phyloP scores from a whole-genome alignment of 1,140 invertebrate genomes.

The Aporrectodea caliginosa region DNA sequence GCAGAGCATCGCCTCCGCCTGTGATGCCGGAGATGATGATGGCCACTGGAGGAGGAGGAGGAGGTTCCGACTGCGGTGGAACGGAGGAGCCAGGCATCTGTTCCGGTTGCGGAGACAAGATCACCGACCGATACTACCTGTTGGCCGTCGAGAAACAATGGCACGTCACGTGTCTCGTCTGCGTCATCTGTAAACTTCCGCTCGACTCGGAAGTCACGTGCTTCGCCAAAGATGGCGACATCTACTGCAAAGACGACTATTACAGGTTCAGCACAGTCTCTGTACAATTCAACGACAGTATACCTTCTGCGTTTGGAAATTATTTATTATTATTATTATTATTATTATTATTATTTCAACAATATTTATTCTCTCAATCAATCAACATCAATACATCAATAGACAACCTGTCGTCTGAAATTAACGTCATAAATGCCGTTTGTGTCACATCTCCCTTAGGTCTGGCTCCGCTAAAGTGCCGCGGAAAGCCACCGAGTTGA shows the following conservation, averaged over 20 bases:
- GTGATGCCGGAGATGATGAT: neutral
- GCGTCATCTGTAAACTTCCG: conserved; percentile 77
- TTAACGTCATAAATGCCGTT: no score
- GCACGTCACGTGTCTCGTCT: conserved; percentile 81
- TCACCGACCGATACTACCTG: conserved; percentile 82
- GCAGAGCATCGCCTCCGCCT: neutral
- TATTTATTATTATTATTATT: no score
- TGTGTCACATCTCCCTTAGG: no score
- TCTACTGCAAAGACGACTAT: conserved; percentile 96
- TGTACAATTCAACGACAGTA: no score
- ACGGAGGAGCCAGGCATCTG: conserved; percentile 59
- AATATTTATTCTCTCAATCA: no score
- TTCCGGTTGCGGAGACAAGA: conserved; percentile 77
- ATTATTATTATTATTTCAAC: no score
- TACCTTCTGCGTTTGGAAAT: no score
- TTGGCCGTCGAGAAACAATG: conserved; percentile 81
- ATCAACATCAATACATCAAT: no score
- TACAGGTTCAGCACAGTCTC: conserved; percentile 86
- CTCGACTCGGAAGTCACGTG: conserved; percentile 87
- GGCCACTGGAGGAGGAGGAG: neutral
- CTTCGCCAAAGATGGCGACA: conserved; percentile 87
- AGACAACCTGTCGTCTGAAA: no score
- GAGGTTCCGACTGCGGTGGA: conserved; percentile 1
- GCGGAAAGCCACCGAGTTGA: no score
- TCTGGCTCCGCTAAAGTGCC: no score